Evolutionary conservation across 2,797 vertebrate species (phyloP).

Genomic region (Emys orbicularis): DNA sequence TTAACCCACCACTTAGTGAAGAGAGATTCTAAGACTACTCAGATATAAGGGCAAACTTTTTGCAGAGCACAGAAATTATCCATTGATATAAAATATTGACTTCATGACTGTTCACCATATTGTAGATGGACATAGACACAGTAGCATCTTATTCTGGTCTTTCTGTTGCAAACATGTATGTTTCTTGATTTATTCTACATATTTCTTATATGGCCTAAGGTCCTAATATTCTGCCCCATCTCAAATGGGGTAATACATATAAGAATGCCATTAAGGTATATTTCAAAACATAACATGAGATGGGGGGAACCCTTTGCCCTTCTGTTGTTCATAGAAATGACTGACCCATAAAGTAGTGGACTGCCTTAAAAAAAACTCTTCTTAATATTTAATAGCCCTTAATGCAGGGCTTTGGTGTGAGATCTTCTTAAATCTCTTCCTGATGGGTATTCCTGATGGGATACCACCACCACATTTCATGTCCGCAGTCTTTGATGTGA

Average conservation of each 20-base stretch:
- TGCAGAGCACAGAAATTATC: not conserved
- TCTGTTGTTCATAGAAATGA: not conserved
- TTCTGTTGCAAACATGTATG: not conserved
- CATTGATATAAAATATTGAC: not conserved
- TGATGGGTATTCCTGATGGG: not conserved
- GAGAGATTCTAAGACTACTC: not conserved
- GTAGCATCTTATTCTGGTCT: not conserved
- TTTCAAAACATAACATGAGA: fast-evolving
- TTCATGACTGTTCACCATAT: not conserved
- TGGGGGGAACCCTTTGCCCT: not conserved
- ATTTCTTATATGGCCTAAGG: not conserved
- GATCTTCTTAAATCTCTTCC: not conserved
- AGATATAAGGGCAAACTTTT: not conserved
- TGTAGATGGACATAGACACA: not conserved
- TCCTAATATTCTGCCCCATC: fast-evolving
- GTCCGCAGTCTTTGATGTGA: not conserved
- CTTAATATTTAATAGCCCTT: not conserved
- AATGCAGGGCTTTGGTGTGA: not conserved
- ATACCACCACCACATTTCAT: not conserved
- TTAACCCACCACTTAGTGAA: not conserved
- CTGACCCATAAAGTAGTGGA: not conserved
- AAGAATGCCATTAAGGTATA: not conserved
- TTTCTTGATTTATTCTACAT: not conserved
- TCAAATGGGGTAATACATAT: not conserved
- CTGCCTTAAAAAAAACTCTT: not conserved